Evolutionary conservation across 1,140 invertebrate genomes (phyloP), one percentile per base, ranked within the genome.

Genomic region (Pseudomyrmex dendroicus): DNA sequence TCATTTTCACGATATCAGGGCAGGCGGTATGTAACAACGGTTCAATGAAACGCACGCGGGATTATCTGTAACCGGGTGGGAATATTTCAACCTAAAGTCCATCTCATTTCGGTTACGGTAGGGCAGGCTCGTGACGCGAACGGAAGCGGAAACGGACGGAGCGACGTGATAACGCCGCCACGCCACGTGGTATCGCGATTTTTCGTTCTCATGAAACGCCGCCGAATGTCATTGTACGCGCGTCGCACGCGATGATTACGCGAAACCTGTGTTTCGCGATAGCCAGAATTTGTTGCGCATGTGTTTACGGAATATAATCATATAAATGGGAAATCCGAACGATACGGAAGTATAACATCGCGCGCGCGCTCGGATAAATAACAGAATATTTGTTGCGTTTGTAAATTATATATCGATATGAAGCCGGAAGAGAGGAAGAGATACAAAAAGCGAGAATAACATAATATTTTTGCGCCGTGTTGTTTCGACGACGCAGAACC

Each of bases 161-260:
- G 63, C 74, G 62, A 0, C n/a, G 62, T 25, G 76, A 70, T 70
- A 78, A 52, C 15, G 50, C 9, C 35, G 56, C 78, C 78, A 15
- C 35, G 56, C 78, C 78, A 82, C 78, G 78, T 82, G 78, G 78
- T 74, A 52, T 63, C 59, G 70, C 57, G 70, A 46, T 63, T 74
- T 82, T 63, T 63, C 25, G 10, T 46, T 62, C 25, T 73, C 48
- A 17, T 66, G 35, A 50, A 68, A 35, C 35, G 35, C n/a, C 20
- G 48, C 9, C 77, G 78, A 82, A 52, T 35, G 68, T 73, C 35
- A 35, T 35, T 35, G 35, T 35, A 35, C 35, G 35, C 35, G 5
- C 44, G n/a, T 15, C 10, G 77, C 13, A 20, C 35, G 25, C 44
- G 9, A 15, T 44, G 13, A 35, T 72, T 20, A 76, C 22, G 12